Percentiles rank a stretch among this genome's conserved stretches.
phyloP scores from a whole-genome alignment of 2,113 vertebrate species.

The Puntigrus tetrazona region DNA sequence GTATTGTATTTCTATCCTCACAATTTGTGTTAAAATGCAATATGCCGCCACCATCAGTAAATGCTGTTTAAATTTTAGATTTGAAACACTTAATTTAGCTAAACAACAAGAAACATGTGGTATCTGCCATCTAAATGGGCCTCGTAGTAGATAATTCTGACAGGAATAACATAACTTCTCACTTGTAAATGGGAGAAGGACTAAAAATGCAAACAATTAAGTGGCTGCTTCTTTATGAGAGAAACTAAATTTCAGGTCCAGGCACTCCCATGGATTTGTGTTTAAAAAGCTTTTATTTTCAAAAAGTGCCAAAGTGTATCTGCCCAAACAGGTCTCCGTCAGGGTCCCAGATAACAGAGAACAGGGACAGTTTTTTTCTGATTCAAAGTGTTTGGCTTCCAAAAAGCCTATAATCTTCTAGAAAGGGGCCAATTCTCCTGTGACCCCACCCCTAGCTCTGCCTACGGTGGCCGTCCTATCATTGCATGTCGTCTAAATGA shows the following conservation, averaged over 20 bases:
- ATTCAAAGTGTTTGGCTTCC: neutral
- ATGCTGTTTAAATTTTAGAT: neutral
- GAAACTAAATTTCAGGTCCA: neutral
- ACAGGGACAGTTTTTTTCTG: neutral
- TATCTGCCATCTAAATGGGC: neutral
- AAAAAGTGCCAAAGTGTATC: too few species aligned
- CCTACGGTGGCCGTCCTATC: neutral
- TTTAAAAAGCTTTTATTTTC: neutral
- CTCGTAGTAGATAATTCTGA: neutral
- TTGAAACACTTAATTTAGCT: neutral
- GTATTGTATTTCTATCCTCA: too few species aligned
- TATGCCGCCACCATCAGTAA: neutral
- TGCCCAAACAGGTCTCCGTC: neutral
- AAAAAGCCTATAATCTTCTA: neutral
- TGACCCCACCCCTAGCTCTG: neutral
- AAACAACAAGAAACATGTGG: neutral
- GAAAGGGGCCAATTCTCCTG: neutral
- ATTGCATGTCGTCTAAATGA: neutral
- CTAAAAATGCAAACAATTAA: neutral
- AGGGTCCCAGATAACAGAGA: neutral
- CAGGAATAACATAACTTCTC: neutral
- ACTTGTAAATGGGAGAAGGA: neutral
- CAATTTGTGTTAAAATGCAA: too few species aligned
- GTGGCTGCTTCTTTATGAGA: neutral
- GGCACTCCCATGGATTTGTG: neutral